A percentile compares a stretch with the other conserved stretches of the same genome.
These are phyloP conservation scores for Villa cingulata DNA, from an alignment of 2,888 invertebrate species.

Conservation along the genomic window DNA sequence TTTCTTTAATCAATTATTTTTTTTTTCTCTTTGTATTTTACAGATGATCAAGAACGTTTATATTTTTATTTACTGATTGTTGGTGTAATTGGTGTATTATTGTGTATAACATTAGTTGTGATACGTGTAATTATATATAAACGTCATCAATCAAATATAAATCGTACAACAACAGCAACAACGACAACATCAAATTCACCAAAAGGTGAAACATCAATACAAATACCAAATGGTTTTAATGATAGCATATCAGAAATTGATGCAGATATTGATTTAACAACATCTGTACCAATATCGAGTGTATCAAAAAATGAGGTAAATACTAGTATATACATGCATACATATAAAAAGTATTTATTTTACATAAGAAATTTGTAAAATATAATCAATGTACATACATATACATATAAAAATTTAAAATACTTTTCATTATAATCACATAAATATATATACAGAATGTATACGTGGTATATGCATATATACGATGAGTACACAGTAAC, in stretches of 20 bases:
- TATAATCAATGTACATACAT: no score
- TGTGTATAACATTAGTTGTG: conserved; percentile 57
- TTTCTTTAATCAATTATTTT: neutral
- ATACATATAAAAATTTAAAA: no score
- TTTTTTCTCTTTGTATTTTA: neutral
- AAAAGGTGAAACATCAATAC: conserved; percentile 58
- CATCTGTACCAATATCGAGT: conserved; percentile 42
- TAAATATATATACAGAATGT: no score
- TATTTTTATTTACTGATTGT: conserved; percentile 71
- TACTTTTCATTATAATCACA: no score
- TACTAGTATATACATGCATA: neutral
- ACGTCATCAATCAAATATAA: conserved; percentile 36
- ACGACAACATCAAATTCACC: conserved; percentile 46
- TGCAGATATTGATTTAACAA: conserved; percentile 54
- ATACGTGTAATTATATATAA: conserved; percentile 55
- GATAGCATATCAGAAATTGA: conserved; percentile 79
- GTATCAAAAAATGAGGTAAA: conserved; percentile 35
- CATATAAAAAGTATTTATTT: no score
- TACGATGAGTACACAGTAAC: no score
- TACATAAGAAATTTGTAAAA: no score
- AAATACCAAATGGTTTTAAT: conserved; percentile 66
- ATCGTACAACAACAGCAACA: conserved; percentile 18
- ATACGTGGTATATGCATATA: no score
- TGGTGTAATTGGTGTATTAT: conserved; percentile 52
- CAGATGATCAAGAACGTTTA: conserved; percentile 42